These are phyloP conservation scores for Narcine bancroftii DNA, from an alignment of 2,113 vertebrate species.

Conservation along the genomic window DNA sequence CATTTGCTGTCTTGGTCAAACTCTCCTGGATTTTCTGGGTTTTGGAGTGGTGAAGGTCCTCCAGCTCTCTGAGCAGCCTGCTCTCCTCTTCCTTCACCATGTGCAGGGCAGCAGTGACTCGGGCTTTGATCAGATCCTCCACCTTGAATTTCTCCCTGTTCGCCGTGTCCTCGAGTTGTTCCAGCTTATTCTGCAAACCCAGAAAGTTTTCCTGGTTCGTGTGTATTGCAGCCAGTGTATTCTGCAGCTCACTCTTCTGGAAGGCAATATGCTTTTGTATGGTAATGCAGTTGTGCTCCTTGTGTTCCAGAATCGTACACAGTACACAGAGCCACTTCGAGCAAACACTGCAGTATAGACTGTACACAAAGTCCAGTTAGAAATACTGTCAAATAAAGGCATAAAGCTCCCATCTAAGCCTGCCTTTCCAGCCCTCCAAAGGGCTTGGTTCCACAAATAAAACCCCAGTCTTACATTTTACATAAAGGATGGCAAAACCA, in stretches of 20 bases:
- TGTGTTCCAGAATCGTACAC: slow-evolving; percentile 24
- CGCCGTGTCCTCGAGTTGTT: neutral
- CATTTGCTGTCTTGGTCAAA: neutral
- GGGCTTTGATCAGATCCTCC: neutral
- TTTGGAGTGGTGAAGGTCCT: neutral
- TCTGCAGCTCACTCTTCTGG: neutral
- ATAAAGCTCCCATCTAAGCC: neutral
- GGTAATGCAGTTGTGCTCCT: neutral
- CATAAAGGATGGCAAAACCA: too few relatives aligned
- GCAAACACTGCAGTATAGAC: neutral
- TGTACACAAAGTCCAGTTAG: neutral
- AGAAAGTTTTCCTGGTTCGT: neutral
- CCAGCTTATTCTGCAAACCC: neutral
- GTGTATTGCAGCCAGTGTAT: neutral
- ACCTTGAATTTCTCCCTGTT: neutral
- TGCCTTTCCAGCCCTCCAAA: too few relatives aligned
- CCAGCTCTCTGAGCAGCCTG: neutral
- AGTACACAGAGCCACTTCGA: neutral
- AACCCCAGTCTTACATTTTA: too few relatives aligned
- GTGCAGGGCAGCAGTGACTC: neutral
- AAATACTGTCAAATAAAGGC: neutral
- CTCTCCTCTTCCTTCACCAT: slow-evolving; percentile 9
- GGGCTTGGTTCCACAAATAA: too few relatives aligned
- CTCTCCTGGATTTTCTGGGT: neutral
- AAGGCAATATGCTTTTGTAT: neutral